A percentile compares a stretch with the other conserved stretches of the same genome.
These are phyloP conservation scores for Tipula unca DNA, from an alignment of 2,888 invertebrate genomes.

Conservation along the genomic window DNA sequence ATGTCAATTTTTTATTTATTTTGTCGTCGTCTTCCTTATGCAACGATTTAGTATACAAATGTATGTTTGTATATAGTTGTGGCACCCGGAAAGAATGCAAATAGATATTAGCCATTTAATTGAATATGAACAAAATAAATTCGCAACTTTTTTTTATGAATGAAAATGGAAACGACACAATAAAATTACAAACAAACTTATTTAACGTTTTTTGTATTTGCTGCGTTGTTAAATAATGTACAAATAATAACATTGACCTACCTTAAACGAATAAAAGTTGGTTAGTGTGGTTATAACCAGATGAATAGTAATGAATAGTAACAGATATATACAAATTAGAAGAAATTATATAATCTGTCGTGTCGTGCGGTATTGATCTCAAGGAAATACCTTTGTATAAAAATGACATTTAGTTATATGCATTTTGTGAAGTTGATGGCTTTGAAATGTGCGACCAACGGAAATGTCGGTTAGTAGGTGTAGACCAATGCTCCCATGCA, in stretches of 20 bases:
- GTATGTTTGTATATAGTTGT: background rate
- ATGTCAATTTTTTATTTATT: background rate
- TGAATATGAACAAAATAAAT: too few relatives aligned
- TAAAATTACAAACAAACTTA: background rate
- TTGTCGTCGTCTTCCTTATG: background rate
- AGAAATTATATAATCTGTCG: background rate
- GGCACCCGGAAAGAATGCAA: background rate
- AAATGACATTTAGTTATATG: background rate
- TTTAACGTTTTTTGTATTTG: background rate
- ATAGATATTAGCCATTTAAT: background rate
- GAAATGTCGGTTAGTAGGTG: background rate
- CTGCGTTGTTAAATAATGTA: background rate
- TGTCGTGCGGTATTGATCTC: background rate
- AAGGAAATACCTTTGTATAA: background rate
- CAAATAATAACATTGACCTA: background rate
- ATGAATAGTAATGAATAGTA: too few relatives aligned
- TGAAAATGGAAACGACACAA: background rate
- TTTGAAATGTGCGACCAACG: background rate
- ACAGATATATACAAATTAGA: background rate
- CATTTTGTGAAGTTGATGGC: background rate
- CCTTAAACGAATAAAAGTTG: background rate
- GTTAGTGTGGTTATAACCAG: background rate
- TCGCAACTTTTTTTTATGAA: too few relatives aligned
- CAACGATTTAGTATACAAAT: background rate
- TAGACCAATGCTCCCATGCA: background rate